These are phyloP conservation scores for Ips typographus DNA, from an alignment of 1,140 invertebrate species.

Conservation along the genomic window DNA sequence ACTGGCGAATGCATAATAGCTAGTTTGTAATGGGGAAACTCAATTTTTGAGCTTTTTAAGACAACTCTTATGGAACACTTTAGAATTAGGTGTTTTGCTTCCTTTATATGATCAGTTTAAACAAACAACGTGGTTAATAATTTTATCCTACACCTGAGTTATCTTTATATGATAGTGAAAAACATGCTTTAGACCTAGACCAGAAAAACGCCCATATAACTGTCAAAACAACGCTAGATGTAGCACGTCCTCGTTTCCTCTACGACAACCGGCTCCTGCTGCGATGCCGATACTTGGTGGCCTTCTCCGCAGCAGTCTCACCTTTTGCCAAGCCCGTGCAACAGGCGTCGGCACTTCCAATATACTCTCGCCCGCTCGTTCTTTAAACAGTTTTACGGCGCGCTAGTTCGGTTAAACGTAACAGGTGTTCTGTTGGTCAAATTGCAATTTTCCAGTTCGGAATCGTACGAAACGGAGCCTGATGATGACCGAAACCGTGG, in stretches of 20 bases:
- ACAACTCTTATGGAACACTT: too few relatives aligned
- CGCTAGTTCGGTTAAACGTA: neutral
- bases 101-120: too few relatives aligned
- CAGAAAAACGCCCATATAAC: too few relatives aligned
- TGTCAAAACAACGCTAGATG: neutral
- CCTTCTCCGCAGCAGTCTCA: constrained; percentile 25
- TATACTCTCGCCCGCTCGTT: constrained; percentile 6
- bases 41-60: too few relatives aligned
- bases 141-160: too few relatives aligned
- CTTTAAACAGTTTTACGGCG: constrained; percentile 10
- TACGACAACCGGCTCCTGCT: constrained; percentile 2
- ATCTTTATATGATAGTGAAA: too few relatives aligned
- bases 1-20: too few relatives aligned
- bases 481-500: constrained; percentile 69
- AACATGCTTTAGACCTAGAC: too few relatives aligned
- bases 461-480: constrained; percentile 8
- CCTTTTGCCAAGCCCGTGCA: constrained; percentile 22
- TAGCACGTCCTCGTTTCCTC: constrained; percentile 15
- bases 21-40: too few relatives aligned
- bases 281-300: constrained; percentile 24
- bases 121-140: too few relatives aligned
- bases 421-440: constrained; percentile 25
- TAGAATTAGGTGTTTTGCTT: too few relatives aligned
- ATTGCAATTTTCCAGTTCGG: neutral
- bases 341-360: constrained; percentile 11